Percentiles rank a stretch among this genome's conserved stretches.
Evolutionary conservation across 2,797 vertebrate genomes (phyloP).

Genomic region (Prunella strophiata): DNA sequence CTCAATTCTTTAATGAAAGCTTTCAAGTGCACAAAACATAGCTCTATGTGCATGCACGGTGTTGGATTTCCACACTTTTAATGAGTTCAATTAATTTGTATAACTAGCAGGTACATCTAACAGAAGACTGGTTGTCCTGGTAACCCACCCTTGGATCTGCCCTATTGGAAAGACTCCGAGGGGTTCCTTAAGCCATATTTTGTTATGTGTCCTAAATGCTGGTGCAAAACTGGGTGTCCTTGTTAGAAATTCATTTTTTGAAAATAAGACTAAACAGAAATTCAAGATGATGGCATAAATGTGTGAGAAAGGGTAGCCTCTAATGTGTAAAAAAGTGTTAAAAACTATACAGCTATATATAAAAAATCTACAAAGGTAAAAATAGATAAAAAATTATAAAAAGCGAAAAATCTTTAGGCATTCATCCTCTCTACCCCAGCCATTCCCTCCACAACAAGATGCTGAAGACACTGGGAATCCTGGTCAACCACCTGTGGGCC

Average conservation of each 20-base stretch:
- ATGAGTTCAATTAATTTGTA: background rate
- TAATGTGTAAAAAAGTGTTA: background rate
- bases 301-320: background rate
- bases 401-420: background rate
- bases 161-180: background rate
- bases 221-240: background rate
- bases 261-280: background rate
- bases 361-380: background rate
- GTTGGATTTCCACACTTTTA: background rate
- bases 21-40: background rate
- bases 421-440: background rate
- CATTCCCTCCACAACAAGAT: background rate
- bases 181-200: background rate
- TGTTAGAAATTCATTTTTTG: background rate
- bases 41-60: accelerated
- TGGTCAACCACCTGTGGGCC: background rate
- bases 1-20: background rate
- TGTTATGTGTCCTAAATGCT: background rate
- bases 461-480: background rate
- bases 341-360: background rate
- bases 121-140: background rate
- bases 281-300: background rate
- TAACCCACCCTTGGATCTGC: background rate
- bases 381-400: background rate
- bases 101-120: background rate